A percentile compares a stretch with the other conserved stretches of the same genome.
Evolutionary conservation across 1,140 invertebrate species (phyloP).

Genomic region (Stenopsyche tienmushanensis): DNA sequence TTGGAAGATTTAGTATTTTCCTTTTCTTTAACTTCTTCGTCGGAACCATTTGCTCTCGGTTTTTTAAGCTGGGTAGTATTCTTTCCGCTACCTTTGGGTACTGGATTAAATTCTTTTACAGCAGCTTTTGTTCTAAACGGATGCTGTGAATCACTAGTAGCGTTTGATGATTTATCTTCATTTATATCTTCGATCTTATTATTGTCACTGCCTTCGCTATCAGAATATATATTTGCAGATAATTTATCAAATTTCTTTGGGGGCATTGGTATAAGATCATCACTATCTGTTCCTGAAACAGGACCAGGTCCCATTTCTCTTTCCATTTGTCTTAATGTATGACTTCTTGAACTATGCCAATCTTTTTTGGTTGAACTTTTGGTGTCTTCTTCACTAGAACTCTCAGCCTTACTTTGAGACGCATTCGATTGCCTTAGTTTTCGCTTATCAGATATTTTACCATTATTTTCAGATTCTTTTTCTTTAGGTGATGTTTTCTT

Average conservation of each 20-base stretch:
- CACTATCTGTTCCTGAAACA: constrained; percentile 69
- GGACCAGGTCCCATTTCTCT: constrained; percentile 63
- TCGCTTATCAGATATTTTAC: constrained; percentile 50
- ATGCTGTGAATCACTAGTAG: constrained; percentile 66
- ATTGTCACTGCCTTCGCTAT: constrained; percentile 62
- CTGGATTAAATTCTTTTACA: constrained; percentile 72
- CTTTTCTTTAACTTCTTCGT: constrained; percentile 53
- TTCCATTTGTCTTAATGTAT: constrained; percentile 68
- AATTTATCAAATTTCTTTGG: constrained; percentile 53
- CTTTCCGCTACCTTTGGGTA: constrained; percentile 46
- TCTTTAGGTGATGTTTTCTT: constrained; percentile 50
- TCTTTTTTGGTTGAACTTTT: constrained; percentile 55
- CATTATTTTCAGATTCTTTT: constrained; percentile 47
- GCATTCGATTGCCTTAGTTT: constrained; percentile 50
- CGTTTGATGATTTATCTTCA: constrained; percentile 58
- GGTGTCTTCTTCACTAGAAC: constrained; percentile 61
- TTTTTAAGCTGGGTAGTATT: constrained; percentile 48
- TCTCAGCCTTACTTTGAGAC: constrained; percentile 55
- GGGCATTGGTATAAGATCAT: constrained; percentile 68
- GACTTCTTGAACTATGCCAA: constrained; percentile 53
- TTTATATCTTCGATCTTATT: constrained; percentile 51
- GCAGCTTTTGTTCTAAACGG: constrained; percentile 75
- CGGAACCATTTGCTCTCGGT: constrained; percentile 48
- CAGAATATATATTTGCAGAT: constrained; percentile 71
- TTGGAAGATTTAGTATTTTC: constrained; percentile 60